Percentiles rank a stretch among this genome's conserved stretches.
phyloP scores from a whole-genome alignment of 1,140 invertebrate genomes.

The Asbolus verrucosus region DNA sequence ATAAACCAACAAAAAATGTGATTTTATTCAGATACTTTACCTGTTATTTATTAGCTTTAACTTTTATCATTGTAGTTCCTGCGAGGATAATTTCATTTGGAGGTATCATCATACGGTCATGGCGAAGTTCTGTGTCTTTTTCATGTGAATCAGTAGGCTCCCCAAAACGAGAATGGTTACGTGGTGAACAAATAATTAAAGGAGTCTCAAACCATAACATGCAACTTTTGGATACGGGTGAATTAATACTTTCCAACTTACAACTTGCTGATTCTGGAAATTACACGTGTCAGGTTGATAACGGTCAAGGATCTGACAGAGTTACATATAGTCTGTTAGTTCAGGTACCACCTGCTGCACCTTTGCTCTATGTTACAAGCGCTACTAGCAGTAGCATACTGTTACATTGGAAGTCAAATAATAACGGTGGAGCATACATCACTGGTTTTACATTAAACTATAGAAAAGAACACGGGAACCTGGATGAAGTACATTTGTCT shows the following conservation, averaged over 20 bases:
- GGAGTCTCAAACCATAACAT: conserved; percentile 69
- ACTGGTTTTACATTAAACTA: conserved; percentile 77
- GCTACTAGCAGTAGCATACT: conserved; percentile 78
- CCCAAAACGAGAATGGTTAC: conserved; percentile 76
- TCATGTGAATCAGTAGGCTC: conserved; percentile 76
- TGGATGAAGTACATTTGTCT: conserved; percentile 74
- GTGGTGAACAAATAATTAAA: conserved; percentile 67
- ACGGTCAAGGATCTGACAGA: conserved; percentile 77
- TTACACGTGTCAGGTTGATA: conserved; percentile 82
- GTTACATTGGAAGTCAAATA: conserved; percentile 78
- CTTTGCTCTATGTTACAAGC: conserved; percentile 78
- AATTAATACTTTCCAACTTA: conserved; percentile 74
- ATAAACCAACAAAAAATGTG: no score
- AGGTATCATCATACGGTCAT: conserved; percentile 73
- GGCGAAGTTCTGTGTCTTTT: conserved; percentile 73
- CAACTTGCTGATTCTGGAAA: conserved; percentile 78
- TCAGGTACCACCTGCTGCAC: conserved; percentile 77
- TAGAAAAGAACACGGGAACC: conserved; percentile 72
- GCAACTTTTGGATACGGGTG: conserved; percentile 73
- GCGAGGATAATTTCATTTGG: conserved; percentile 80
- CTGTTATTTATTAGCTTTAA: not conserved
- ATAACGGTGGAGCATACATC: conserved; percentile 76
- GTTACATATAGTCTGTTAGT: conserved; percentile 72
- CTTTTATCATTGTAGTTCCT: conserved; percentile 67
- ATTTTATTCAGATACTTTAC: no score